phyloP scores from a whole-genome alignment of 2,113 vertebrate species.

The Muntiacus muntjak region DNA sequence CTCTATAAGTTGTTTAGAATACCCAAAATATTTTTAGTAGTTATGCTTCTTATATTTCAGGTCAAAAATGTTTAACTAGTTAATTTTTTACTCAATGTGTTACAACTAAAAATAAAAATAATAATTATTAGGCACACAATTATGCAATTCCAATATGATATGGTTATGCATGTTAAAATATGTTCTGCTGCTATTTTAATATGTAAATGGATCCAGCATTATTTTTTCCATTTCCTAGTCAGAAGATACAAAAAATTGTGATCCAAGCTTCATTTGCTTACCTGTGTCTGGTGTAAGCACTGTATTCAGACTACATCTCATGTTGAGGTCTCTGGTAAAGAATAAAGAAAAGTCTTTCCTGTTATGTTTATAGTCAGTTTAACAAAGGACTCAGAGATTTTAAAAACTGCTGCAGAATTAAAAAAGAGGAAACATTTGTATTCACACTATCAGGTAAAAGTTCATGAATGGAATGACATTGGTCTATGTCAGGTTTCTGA shows the following conservation, averaged over 20 bases:
- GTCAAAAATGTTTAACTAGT: not conserved
- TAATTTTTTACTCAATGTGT: not conserved
- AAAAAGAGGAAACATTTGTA: not conserved
- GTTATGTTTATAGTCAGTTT: not conserved
- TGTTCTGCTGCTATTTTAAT: not conserved
- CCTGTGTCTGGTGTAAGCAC: not conserved
- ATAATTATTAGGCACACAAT: not conserved
- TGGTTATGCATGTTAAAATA: not conserved
- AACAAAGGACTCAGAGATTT: not conserved
- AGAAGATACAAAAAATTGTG: not conserved
- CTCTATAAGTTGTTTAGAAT: not conserved
- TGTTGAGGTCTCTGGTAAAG: not conserved
- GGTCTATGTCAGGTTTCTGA: not conserved
- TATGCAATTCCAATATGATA: not conserved
- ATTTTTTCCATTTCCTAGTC: not conserved
- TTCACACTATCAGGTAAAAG: not conserved
- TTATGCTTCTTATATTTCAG: not conserved
- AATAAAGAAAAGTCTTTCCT: not conserved
- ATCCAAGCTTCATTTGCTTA: not conserved
- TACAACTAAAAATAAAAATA: not conserved
- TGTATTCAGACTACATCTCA: not conserved
- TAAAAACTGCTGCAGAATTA: not conserved
- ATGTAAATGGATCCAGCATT: not conserved
- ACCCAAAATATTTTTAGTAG: not conserved
- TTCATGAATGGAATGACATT: not conserved